Evolutionary conservation across 64 coral and sea anemone genomes (phyloP).

Genomic region (Dendrophyllia cribrosa): DNA sequence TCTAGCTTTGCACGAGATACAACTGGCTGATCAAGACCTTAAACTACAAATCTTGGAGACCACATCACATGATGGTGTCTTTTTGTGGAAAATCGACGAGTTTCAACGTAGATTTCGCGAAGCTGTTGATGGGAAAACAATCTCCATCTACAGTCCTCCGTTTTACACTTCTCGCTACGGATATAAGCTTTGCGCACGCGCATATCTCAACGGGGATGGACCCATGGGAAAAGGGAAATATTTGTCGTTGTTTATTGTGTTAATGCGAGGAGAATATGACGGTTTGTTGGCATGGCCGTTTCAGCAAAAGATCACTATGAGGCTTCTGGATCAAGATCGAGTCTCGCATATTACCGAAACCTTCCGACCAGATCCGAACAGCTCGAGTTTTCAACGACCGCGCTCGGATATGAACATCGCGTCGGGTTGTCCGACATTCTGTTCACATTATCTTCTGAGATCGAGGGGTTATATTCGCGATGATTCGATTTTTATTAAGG

Average conservation of each 20-base stretch:
- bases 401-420: slow-evolving; percentile 86
- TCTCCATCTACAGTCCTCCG: slow-evolving; percentile 88
- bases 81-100: slow-evolving; percentile 91
- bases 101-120: slow-evolving; percentile 76
- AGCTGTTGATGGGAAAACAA: slow-evolving; percentile 47
- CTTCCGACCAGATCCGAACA: slow-evolving; percentile 92
- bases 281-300: slow-evolving; percentile 82
- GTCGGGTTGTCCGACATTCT: slow-evolving; percentile 83
- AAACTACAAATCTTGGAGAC: slow-evolving; percentile 77
- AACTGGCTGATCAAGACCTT: slow-evolving; percentile 78
- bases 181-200: slow-evolving; percentile 83
- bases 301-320: slow-evolving; percentile 77
- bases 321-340: slow-evolving; percentile 71
- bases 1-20: slow-evolving; percentile 69
- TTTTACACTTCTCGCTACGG: slow-evolving; percentile 89
- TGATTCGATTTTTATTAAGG: slow-evolving; percentile 83
- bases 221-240: slow-evolving; percentile 68
- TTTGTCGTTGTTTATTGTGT: slow-evolving; percentile 80
- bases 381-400: slow-evolving; percentile 85
- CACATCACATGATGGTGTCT: slow-evolving; percentile 70
- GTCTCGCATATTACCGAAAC: slow-evolving; percentile 64
- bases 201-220: slow-evolving; percentile 85
- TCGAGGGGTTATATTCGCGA: slow-evolving; percentile 75
- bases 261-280: slow-evolving; percentile 91
- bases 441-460: slow-evolving; percentile 64